Conservation (phyloP, 1,140 invertebrate genomes). For the Adoxophyes honmai region DNA sequence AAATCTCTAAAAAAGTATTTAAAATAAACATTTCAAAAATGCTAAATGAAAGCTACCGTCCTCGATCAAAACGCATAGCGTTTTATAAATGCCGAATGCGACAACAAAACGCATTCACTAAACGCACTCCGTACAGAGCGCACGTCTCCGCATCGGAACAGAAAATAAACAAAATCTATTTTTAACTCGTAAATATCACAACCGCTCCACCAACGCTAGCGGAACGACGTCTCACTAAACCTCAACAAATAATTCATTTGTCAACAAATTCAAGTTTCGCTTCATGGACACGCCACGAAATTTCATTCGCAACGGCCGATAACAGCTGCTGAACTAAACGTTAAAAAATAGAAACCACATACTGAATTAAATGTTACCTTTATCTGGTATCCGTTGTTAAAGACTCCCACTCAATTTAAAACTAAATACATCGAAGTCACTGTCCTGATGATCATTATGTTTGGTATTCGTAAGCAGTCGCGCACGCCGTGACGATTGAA, state of each 20-base stretch:
- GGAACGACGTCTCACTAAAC: neutral
- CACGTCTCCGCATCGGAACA: neutral
- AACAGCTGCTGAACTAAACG: neutral
- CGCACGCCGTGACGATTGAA: constrained; percentile 36
- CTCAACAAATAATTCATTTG: too few relatives aligned
- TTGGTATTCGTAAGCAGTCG: constrained; percentile 26
- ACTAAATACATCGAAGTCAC: neutral
- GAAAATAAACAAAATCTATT: neutral
- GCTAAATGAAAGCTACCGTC: too few relatives aligned
- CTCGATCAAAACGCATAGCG: too few relatives aligned
- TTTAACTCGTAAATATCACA: too few relatives aligned
- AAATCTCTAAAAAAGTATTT: too few relatives aligned
- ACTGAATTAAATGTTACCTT: neutral
- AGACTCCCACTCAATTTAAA: too few relatives aligned
- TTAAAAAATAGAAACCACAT: too few relatives aligned
- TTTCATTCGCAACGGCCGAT: neutral
- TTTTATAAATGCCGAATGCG: too few relatives aligned
- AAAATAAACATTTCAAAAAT: too few relatives aligned
- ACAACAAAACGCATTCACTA: neutral
- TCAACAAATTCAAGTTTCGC: too few relatives aligned
- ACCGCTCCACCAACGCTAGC: neutral
- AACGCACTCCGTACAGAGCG: neutral
- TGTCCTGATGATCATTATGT: constrained; percentile 1
- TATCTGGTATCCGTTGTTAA: neutral
- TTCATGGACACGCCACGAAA: too few relatives aligned